Conservation (phyloP, 2,113 vertebrate species). For the Semnornis frantzii region DNA sequence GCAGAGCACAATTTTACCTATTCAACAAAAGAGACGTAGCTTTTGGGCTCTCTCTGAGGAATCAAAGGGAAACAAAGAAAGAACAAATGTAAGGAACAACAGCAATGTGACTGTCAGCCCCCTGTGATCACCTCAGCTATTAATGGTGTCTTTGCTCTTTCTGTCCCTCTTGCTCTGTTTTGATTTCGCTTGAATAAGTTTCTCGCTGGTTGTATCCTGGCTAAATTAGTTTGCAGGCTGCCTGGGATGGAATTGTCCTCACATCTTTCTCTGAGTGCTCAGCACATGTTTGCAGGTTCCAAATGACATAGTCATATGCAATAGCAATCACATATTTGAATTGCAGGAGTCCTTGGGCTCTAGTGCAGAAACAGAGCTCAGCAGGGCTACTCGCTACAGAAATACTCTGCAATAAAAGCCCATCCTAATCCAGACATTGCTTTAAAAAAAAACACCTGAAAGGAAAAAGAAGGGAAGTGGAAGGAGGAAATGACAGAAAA, state of each 20-base stretch:
- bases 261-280: neutral
- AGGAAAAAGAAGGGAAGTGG: neutral
- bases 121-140: neutral
- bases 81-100: neutral
- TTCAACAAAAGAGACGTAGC: neutral
- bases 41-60: neutral
- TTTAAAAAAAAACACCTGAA: neutral
- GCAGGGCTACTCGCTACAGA: neutral
- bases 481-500: slow-evolving; percentile 8
- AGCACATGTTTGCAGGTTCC: neutral
- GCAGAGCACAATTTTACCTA: neutral
- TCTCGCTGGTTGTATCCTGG: neutral
- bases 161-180: neutral
- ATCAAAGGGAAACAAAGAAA: neutral
- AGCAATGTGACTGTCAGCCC: neutral
- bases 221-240: neutral
- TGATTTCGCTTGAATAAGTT: neutral
- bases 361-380: neutral
- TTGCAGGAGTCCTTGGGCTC: neutral
- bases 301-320: neutral
- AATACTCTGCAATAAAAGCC: neutral
- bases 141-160: neutral
- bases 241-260: neutral
- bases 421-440: neutral
- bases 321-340: neutral